Evolutionary conservation across 2,888 invertebrate species (phyloP), one percentile per base, ranked within the genome.

Genomic region (Drosophila atripex): DNA sequence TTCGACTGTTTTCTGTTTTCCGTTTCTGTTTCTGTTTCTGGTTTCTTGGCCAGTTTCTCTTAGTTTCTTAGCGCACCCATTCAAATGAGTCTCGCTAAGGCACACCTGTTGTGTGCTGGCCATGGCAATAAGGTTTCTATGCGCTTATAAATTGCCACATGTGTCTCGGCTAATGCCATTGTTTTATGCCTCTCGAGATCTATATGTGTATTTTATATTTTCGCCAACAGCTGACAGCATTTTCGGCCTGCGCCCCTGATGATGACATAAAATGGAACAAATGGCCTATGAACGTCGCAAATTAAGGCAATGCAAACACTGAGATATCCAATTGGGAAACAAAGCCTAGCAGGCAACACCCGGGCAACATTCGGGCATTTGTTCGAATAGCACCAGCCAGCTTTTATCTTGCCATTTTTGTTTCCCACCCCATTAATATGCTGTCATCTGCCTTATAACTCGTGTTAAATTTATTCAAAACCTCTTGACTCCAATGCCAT

Each of bases 241-340:
- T 82, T 78, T 50, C 30, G 60, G 30, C 39, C 39, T 41, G 28
- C 59, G 35, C 23, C 54, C 55, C 58, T 74, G 87, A 88, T 89
- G 88, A 89, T 88, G 88, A 87, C 80, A 79, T 88, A 78, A 89
- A 86, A 84, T 79, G 83, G 83, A 87, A 84, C 83, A 84, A 84
- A 84, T 84, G 86, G 88, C 77, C 83, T 82, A 87, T 86, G 88
- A 82, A 76, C 73, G 78, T 73, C 82, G 66, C 78, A 87, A 88
- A 84, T 82, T 78, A 84, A 71, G 85, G 82, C 87, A 82, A 69
- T 73, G 86, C 82, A 85, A 85, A 83, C 87, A 75, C 6, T 21
- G 41, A 18, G 70, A 76, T 65, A 69, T 66, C 76, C 78, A 84
- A 86, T 86, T 84, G 71, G 58, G 71, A 82, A 80, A 80, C 84